Evolutionary conservation across 2,888 invertebrate species (phyloP), one percentile per base, ranked within the genome.

Genomic region (Noctua janthe): DNA sequence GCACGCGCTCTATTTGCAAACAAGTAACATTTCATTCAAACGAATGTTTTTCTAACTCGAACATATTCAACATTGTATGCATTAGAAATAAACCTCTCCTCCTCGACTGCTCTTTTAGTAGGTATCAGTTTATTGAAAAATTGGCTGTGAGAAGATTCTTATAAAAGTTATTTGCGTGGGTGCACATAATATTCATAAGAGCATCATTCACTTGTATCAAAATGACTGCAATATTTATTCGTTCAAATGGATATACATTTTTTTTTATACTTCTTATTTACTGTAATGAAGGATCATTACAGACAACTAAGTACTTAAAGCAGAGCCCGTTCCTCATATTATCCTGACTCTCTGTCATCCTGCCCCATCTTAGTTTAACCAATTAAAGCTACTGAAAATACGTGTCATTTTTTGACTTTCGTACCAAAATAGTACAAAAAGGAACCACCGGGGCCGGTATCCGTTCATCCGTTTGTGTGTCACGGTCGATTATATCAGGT

Each of bases 401-500:
- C 2, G 5, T 1, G 29, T 49, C 10, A 71, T 82, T 54, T 82
- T 29, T 56, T 56, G 54, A 66, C 49, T 56, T 81, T n/a, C 39
- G 23, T 66, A 82, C 81, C 29, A 70, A 82, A 66, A 84, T 82
- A 29, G 23, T n/a, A 67, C 17, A 67, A 51, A 81, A 49, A n/a
- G 4, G 39, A n/a, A 29, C 29, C 17, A 51, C 23, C 13, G 29
- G 39, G 51, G 23, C 20, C 51, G 71, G 10, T 67, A 59, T n/a
- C 39, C 47, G 2, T 15, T 59, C 59, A 71, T n/a, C 49, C 79
- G 23, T 83, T 71, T 59, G 35, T 81, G 39, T 49, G 81, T 83
- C 84, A 83, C 64, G 83, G 56, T 71, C 71, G 51, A 84, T 67
- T 79, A 59, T 59, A n/a, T 71, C n/a, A 59, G 71, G 49, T 78